Conservation (phyloP, 2,888 invertebrate species). For the Pyralis farinalis region DNA sequence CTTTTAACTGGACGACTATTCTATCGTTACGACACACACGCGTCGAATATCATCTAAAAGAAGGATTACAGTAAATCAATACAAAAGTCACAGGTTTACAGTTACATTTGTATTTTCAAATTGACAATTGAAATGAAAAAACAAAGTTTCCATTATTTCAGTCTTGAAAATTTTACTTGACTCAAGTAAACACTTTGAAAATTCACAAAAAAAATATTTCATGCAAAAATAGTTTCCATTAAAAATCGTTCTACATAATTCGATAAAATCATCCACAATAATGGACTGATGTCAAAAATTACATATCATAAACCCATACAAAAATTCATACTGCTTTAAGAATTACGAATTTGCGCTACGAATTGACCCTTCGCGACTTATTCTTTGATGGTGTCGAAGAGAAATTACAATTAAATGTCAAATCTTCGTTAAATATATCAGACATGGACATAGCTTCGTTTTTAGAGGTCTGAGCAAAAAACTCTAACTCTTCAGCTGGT, state of each 20-base stretch:
- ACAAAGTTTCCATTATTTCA: conserved; percentile 23
- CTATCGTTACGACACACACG: too few species aligned
- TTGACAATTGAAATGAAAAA: background rate
- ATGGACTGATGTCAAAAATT: conserved; percentile 48
- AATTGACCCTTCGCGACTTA: conserved; percentile 54
- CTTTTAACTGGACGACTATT: too few species aligned
- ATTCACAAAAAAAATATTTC: conserved; percentile 42
- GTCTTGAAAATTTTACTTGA: conserved; percentile 50
- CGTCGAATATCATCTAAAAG: too few species aligned
- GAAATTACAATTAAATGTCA: conserved; percentile 70
- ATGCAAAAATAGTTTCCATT: conserved; percentile 43
- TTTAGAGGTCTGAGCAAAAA: conserved; percentile 42
- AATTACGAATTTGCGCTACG: conserved; percentile 24
- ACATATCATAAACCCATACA: conserved; percentile 38
- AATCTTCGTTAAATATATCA: conserved; percentile 65
- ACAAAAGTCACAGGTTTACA: too few species aligned
- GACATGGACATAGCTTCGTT: conserved; percentile 69
- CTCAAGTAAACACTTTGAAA: conserved; percentile 49
- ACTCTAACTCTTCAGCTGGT: conserved; percentile 44
- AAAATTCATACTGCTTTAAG: conserved; percentile 41
- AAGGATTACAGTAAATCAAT: too few species aligned
- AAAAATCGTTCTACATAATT: conserved; percentile 38
- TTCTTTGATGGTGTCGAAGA: conserved; percentile 74
- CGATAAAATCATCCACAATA: conserved; percentile 53
- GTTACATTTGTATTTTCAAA: background rate